Evolutionary conservation across 2,113 vertebrate genomes (phyloP), one percentile per base, ranked within the genome.

Genomic region (Vimba vimba): DNA sequence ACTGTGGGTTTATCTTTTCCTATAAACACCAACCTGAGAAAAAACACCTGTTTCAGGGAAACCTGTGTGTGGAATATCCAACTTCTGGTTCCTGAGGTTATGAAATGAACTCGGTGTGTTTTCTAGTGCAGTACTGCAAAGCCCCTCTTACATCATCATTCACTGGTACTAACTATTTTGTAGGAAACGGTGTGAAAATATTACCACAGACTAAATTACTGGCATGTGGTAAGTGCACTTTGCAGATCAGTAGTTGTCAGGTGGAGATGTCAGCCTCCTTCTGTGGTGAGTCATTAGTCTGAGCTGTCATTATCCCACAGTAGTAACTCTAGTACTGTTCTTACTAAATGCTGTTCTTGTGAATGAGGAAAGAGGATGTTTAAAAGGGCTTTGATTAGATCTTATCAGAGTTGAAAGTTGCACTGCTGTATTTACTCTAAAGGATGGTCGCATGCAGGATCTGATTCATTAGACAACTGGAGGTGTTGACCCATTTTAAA

Each of bases 401-500:
- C 25, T 80, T 68, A 79, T 69, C 52, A 80, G 50, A 68, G n/a
- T 17, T 3, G 62, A 12, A 11, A 81, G n/a, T 68, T 25, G 11
- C 25, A 23, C 77, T 87, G 27, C 33, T 59, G 71, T 19, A 50
- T 69, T 50, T 4, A 79, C 47, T 30, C 60, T 60, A 43, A 27
- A 57, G 50, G 4, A 66, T 66, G n/a, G 25, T 60, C 13, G 30
- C 0, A 15, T n/a, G 13, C 71, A 8, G 17, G 55, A 64, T 45
- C 79, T 60, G 77, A 76, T 52, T 86, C 62, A 77, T 45, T 77
- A 82, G 23, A 39, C 74, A 60, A 84, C 78, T 23, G 27, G 55
- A 86, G 82, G 64, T 66, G 71, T 39, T 85, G 55, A 82, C 88
- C 87, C 68, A 45, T 27, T 88, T 86, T 60, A 73, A 77, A 86